Evolutionary conservation across 2,888 invertebrate species (phyloP).

Genomic region (Imbricaverruca yamaguchii): DNA sequence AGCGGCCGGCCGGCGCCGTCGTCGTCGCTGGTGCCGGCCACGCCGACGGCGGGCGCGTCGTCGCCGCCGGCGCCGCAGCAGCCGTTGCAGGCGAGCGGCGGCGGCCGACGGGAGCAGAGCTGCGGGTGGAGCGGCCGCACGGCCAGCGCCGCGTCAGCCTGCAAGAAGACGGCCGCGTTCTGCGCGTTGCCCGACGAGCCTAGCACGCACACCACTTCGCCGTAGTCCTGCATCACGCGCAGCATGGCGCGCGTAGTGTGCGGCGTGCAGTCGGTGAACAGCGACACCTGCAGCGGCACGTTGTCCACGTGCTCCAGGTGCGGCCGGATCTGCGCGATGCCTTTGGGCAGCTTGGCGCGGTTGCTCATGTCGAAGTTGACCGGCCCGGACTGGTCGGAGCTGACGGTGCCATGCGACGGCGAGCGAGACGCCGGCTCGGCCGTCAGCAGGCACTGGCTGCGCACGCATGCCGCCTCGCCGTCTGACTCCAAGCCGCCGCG

Average conservation of each 20-base stretch:
- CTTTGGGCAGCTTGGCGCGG: conserved; percentile 88
- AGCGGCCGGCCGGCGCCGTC: conserved; percentile 19
- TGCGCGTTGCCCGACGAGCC: conserved; percentile 85
- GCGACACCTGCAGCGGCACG: conserved; percentile 89
- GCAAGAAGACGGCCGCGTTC: conserved; percentile 86
- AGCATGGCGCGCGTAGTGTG: conserved; percentile 36
- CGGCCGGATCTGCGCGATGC: conserved; percentile 92
- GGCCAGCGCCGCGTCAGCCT: conserved; percentile 86
- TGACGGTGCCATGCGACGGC: conserved; percentile 75
- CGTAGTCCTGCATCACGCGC: conserved; percentile 88
- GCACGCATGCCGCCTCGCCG: not conserved
- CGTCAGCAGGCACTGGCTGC: not conserved
- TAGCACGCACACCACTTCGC: conserved; percentile 89
- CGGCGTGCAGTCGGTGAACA: conserved; percentile 95
- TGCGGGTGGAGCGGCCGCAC: conserved; percentile 89
- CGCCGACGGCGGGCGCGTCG: not conserved
- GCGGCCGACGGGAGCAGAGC: conserved; percentile 58
- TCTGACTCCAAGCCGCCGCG: not conserved
- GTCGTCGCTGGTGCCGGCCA: not conserved
- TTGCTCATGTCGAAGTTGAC: conserved; percentile 89
- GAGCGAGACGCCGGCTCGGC: conserved; percentile 58
- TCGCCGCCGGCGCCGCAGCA: not conserved
- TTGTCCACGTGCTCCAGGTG: conserved; percentile 94
- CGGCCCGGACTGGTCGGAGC: conserved; percentile 83
- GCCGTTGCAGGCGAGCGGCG: not conserved